These are phyloP conservation scores for Pteropus rufus DNA, from an alignment of 2,797 vertebrate genomes.

Conservation along the genomic window DNA sequence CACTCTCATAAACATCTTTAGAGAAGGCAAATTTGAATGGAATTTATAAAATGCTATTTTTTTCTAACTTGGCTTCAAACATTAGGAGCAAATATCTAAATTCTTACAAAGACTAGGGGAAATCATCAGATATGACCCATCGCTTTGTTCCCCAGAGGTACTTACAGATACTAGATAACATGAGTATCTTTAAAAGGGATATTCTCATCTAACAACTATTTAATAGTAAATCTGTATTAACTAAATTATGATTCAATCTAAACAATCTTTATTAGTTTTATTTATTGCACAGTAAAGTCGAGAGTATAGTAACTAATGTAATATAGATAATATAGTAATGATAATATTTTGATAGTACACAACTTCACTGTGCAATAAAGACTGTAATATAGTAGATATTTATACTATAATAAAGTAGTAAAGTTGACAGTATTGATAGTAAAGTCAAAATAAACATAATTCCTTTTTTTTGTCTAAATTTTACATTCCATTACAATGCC, in stretches of 20 bases:
- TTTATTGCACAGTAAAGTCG: constrained; percentile 11
- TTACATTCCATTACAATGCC: background rate
- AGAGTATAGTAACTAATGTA: background rate
- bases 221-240: background rate
- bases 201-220: background rate
- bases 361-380: background rate
- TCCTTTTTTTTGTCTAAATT: background rate
- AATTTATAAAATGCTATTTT: background rate
- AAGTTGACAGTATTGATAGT: background rate
- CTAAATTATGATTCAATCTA: background rate
- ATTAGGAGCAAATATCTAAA: background rate
- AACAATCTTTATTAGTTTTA: background rate
- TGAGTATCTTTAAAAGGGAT: background rate
- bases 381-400: background rate
- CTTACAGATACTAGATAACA: background rate
- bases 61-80: background rate
- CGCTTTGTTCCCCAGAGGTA: background rate
- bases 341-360: background rate
- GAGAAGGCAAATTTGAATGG: background rate
- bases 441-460: background rate
- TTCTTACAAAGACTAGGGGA: background rate
- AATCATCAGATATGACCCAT: background rate
- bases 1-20: background rate
- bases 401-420: background rate
- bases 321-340: background rate